These are phyloP conservation scores for Cryptotermes secundus DNA, from an alignment of 1,140 invertebrate species.

Conservation along the genomic window DNA sequence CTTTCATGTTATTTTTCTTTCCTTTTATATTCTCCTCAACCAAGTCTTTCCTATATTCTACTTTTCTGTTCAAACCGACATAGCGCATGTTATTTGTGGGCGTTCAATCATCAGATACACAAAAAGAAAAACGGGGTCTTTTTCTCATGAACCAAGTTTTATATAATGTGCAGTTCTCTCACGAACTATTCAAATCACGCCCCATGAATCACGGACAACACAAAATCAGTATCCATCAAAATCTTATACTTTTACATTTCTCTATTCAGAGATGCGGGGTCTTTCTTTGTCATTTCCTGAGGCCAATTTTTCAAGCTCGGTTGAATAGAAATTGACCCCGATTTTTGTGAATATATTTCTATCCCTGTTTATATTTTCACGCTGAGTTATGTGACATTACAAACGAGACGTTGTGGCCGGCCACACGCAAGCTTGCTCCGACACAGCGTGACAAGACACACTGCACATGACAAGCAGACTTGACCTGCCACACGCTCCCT, in stretches of 20 bases:
- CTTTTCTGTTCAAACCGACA: slow-evolving; percentile 1
- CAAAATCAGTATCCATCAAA: not conserved
- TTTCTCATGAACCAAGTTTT: not conserved
- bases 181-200: not conserved
- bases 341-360: not conserved
- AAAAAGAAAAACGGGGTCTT: not conserved
- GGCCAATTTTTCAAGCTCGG: not conserved
- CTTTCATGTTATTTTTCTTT: not conserved
- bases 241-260: not conserved
- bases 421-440: too few species aligned
- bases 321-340: not conserved
- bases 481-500: not conserved
- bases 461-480: not conserved
- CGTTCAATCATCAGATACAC: not conserved
- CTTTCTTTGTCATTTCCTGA: not conserved
- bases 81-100: slow-evolving; percentile 8
- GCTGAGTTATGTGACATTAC: not conserved
- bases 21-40: not conserved
- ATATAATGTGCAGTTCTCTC: not conserved
- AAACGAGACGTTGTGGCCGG: not conserved
- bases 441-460: not conserved
- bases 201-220: not conserved
- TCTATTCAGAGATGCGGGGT: not conserved
- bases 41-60: not conserved
- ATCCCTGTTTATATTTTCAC: not conserved